A percentile compares a stretch with the other conserved stretches of the same genome.
Conservation (phyloP, 2,797 vertebrate species). For the Semotilus atromaculatus region DNA sequence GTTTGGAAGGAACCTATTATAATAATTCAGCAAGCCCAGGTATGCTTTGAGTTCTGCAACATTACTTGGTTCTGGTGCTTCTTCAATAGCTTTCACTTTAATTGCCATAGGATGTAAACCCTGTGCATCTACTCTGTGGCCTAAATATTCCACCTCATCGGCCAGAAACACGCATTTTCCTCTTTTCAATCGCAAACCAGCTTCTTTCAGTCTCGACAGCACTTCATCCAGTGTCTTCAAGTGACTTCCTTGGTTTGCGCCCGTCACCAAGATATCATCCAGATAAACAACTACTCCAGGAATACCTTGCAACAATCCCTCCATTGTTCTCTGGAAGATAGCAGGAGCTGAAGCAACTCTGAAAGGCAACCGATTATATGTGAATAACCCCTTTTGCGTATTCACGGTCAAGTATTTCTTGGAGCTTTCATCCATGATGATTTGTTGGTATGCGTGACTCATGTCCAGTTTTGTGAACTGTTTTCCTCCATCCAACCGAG, state of each 20-base stretch:
- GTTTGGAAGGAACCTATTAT: no score
- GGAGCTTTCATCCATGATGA: neutral
- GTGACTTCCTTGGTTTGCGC: neutral
- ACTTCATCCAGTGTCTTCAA: no score
- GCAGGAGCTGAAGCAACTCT: neutral
- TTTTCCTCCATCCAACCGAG: neutral
- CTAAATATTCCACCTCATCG: no score
- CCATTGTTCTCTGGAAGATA: neutral
- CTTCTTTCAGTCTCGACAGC: no score
- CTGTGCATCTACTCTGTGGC: no score
- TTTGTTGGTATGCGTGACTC: conserved; percentile 22
- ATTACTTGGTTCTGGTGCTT: no score
- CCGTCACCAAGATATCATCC: neutral
- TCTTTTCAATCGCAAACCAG: no score
- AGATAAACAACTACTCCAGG: neutral
- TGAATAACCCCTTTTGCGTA: neutral
- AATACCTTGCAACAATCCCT: neutral
- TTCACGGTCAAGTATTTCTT: neutral
- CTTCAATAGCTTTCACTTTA: no score
- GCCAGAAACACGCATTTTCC: no score
- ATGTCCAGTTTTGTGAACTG: conserved; percentile 23
- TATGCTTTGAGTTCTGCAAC: no score
- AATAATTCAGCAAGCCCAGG: no score
- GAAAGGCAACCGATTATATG: neutral
- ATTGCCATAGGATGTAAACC: no score